A percentile compares a stretch with the other conserved stretches of the same genome.
These are phyloP conservation scores for Metopolophium dirhodum DNA, from an alignment of 1,140 invertebrate species.

Conservation along the genomic window DNA sequence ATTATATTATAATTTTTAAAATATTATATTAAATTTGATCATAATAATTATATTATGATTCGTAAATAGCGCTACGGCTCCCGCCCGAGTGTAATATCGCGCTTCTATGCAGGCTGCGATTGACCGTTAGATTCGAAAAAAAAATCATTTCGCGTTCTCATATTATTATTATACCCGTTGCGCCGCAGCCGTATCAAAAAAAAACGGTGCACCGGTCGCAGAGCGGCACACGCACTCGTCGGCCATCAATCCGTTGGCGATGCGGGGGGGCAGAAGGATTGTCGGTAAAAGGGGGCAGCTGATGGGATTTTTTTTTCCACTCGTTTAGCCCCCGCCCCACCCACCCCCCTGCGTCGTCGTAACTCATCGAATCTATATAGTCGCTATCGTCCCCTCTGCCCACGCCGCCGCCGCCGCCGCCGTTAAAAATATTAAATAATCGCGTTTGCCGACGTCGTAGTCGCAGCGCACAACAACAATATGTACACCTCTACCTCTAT, in stretches of 20 bases:
- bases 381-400: background rate
- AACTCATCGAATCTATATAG: background rate
- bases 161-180: background rate
- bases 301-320: conserved; percentile 36
- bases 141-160: background rate
- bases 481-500: background rate
- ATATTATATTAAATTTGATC: too few relatives aligned
- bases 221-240: background rate
- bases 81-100: background rate
- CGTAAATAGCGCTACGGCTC: background rate
- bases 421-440: conserved; percentile 15
- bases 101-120: background rate
- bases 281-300: background rate
- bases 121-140: conserved; percentile 1
- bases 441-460: background rate
- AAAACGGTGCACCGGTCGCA: background rate
- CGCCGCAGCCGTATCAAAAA: background rate
- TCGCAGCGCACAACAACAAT: conserved; percentile 1
- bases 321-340: background rate
- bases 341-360: background rate
- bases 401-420: background rate
- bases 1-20: too few relatives aligned
- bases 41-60: background rate
- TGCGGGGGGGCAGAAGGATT: background rate
- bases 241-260: background rate